Conservation (phyloP, 2,113 vertebrate species). For the Ciconia stormi region DNA sequence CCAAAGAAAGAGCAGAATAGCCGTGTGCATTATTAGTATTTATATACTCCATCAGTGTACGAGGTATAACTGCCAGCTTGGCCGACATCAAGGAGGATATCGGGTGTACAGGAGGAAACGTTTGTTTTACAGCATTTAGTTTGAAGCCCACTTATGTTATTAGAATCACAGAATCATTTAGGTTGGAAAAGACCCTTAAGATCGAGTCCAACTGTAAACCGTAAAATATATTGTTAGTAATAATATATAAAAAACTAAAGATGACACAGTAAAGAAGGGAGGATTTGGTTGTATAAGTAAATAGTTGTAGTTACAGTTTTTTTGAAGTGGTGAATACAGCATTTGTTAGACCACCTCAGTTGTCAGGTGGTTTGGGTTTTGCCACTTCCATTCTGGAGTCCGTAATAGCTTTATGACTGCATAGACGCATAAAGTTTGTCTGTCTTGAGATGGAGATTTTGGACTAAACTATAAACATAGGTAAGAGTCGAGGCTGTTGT, state of each 20-base stretch:
- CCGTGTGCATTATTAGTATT: neutral
- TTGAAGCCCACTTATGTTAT: neutral
- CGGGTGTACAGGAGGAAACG: neutral
- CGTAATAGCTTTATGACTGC: neutral
- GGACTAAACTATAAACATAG: neutral
- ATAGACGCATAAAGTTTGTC: accelerated
- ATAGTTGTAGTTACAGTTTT: neutral
- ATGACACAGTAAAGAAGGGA: neutral
- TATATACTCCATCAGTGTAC: no score
- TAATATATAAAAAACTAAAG: neutral
- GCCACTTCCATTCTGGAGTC: neutral
- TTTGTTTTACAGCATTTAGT: neutral
- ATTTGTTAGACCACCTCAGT: neutral
- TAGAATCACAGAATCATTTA: neutral
- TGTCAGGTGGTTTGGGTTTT: neutral
- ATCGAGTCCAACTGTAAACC: neutral
- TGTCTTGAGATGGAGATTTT: neutral
- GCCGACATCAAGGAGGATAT: neutral
- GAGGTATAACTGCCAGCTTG: neutral
- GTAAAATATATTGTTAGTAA: neutral
- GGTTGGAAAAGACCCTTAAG: neutral
- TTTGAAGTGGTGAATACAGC: neutral
- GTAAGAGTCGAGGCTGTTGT: neutral
- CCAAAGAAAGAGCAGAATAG: neutral
- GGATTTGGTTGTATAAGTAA: neutral